A percentile compares a stretch with the other conserved stretches of the same genome.
These are phyloP conservation scores for Cuniculus paca DNA, from an alignment of 2,797 vertebrate genomes.

Conservation along the genomic window DNA sequence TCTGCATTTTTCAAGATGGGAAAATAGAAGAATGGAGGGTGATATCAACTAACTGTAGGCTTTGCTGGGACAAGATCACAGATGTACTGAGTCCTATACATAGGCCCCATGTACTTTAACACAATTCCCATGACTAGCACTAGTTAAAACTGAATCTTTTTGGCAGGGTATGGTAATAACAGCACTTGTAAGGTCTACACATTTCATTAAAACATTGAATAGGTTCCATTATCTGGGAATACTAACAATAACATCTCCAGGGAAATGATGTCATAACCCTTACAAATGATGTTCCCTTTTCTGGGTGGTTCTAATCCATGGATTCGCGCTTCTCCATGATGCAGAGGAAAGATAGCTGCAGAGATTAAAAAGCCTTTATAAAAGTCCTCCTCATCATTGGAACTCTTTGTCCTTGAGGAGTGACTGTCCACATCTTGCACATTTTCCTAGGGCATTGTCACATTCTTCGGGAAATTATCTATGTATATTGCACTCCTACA, in stretches of 20 bases:
- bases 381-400: not conserved
- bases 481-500: constrained; percentile 22
- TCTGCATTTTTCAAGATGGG: not conserved
- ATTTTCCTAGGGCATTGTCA: constrained; percentile 68
- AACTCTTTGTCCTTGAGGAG: constrained; percentile 73
- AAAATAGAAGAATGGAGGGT: not conserved
- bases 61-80: not conserved
- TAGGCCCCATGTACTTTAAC: not conserved
- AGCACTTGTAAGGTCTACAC: not conserved
- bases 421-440: constrained; percentile 66
- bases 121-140: not conserved
- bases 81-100: not conserved
- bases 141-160: not conserved
- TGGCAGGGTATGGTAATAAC: not conserved
- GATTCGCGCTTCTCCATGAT: not conserved
- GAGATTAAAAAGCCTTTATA: not conserved
- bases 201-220: not conserved
- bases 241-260: not conserved
- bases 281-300: not conserved
- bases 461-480: constrained; percentile 77
- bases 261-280: not conserved
- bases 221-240: not conserved
- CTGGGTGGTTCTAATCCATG: not conserved
- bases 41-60: not conserved
- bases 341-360: not conserved